Base-by-base conservation (phyloP, 2,888 invertebrate species). In the Oxystoma pomonae region DNA sequence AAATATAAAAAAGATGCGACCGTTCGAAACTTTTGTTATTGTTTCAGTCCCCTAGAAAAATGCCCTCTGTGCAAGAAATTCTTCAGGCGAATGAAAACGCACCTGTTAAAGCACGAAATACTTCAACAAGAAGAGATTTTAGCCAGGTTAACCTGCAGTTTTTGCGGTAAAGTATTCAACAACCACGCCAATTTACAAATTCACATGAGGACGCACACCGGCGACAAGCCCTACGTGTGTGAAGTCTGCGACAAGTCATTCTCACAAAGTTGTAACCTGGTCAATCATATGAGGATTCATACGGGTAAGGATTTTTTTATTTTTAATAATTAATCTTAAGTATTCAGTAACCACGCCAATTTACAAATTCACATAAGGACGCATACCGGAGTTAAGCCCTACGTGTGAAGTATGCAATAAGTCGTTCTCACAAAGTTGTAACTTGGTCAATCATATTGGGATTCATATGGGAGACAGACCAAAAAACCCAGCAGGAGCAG, bases 21-120 rank as follows among this genome's bases (percentile, higher is more conserved):
- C n/a, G n/a, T n/a, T n/a, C n/a, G n/a, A n/a, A n/a, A n/a, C n/a
- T n/a, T n/a, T n/a, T n/a, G n/a, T 35, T 35, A 7, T 35, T 35
- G 5, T 35, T 12, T 35, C 35, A 74, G 75, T 59, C 79, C 79
- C 17, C 68, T 80, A 61, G 77, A 78, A 71, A 78, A 78, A 65
- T 80, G 80, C 67, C 80, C 78, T 7, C 73, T 80, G 58, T 80
- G 80, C 68, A 80, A 79, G 70, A 78, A 80, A 65, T 76, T 66
- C 64, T 80, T 78, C 75, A 78, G 70, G 71, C 76, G 68, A 76
- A 83, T 75, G 82, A 82, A 73, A 76, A 83, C 75, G 63, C 80
- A 83, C 68, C 78, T 83, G 3, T 68, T 76, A 21, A 81, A 80
- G 70, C 81, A 81, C 64, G 75, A 75, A 62, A 72, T 76, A 59